Evolutionary conservation across 2,888 invertebrate genomes (phyloP).

Genomic region (Dendrolimus pini): DNA sequence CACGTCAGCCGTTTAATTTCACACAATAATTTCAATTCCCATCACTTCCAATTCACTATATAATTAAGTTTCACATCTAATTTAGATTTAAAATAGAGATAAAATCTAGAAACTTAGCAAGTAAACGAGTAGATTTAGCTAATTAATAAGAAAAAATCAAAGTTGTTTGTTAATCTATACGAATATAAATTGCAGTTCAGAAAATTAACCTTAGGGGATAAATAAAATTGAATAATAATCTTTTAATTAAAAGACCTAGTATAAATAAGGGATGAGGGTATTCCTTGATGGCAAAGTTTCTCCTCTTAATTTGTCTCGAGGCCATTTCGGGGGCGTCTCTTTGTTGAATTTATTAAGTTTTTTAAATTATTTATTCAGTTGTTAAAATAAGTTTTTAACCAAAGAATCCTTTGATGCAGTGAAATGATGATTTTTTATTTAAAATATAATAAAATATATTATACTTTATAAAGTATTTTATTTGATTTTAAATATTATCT

Average conservation of each 20-base stretch:
- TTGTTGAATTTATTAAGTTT: slow-evolving; percentile 28
- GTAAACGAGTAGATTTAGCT: slow-evolving; percentile 56
- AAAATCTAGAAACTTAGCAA: slow-evolving; percentile 52
- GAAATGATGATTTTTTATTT: too few relatives aligned
- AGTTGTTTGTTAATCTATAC: slow-evolving; percentile 73
- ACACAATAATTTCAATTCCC: slow-evolving; percentile 32
- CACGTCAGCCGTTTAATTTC: slow-evolving; percentile 24
- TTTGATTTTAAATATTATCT: slow-evolving; percentile 9
- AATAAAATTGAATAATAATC: slow-evolving; percentile 50
- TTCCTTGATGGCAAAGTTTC: slow-evolving; percentile 42
- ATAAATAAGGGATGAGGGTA: slow-evolving; percentile 25
- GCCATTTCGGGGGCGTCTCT: slow-evolving; percentile 22
- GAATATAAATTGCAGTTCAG: slow-evolving; percentile 74
- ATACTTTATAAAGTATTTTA: slow-evolving; percentile 23
- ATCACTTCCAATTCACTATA: slow-evolving; percentile 5
- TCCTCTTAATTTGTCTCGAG: slow-evolving; percentile 14
- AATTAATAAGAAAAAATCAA: slow-evolving; percentile 52
- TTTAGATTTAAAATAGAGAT: slow-evolving; percentile 52
- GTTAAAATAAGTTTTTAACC: slow-evolving; percentile 30
- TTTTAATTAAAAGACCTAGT: slow-evolving; percentile 53
- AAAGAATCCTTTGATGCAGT: too few relatives aligned
- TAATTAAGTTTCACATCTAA: slow-evolving; percentile 39
- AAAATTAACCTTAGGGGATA: slow-evolving; percentile 62
- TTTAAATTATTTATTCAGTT: slow-evolving; percentile 32
- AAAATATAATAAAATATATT: slow-evolving; percentile 14